Conservation (phyloP, 2,888 invertebrate genomes). For the Agonopterix heracliana region DNA sequence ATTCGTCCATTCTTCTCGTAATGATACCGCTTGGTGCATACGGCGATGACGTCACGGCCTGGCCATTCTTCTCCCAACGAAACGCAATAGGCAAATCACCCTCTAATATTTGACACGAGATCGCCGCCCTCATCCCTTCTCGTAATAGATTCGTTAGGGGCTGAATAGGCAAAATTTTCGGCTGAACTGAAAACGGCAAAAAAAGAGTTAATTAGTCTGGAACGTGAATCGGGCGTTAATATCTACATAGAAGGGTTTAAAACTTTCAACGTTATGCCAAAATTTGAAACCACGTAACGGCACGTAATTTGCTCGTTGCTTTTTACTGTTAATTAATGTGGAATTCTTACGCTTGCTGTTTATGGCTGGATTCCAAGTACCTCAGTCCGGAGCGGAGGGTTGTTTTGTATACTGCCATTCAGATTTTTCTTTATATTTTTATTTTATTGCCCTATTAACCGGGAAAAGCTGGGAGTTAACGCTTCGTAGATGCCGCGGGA, state of each 20-base stretch:
- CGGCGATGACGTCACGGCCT: constrained; percentile 81
- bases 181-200: constrained; percentile 78
- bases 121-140: constrained; percentile 92
- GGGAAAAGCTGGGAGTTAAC: constrained; percentile 47
- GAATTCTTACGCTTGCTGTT: constrained; percentile 28
- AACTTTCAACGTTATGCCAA: constrained; percentile 16
- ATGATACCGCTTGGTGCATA: constrained; percentile 67
- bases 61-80: constrained; percentile 93
- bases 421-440: constrained; percentile 41
- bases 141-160: constrained; percentile 86
- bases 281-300: constrained; percentile 22
- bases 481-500: constrained; percentile 49
- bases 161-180: constrained; percentile 89
- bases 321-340: constrained; percentile 43
- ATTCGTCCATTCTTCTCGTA: constrained; percentile 83
- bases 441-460: constrained; percentile 65
- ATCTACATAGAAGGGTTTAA: constrained; percentile 8
- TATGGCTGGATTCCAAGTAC: constrained; percentile 22
- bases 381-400: constrained; percentile 14
- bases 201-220: constrained; percentile 5
- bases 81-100: constrained; percentile 95
- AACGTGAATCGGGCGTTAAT: constrained; percentile 15
- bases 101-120: constrained; percentile 93
- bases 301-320: constrained; percentile 28
- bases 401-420: constrained; percentile 31